Evolutionary conservation across 2,888 invertebrate genomes (phyloP).

Genomic region (Nemapogon koenigi): DNA sequence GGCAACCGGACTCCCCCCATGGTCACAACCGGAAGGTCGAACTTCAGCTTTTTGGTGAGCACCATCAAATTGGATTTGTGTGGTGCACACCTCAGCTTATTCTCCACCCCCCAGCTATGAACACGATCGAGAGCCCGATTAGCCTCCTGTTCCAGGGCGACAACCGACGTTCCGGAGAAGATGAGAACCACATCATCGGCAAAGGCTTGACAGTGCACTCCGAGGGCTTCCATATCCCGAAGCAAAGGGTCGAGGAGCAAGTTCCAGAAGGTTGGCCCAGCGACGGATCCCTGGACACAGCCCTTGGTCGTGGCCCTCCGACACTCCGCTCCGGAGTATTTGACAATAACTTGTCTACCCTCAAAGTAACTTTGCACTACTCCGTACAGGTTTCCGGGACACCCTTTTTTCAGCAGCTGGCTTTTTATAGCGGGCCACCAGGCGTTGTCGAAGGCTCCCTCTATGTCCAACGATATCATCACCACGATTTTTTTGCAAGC

Average conservation of each 20-base stretch:
- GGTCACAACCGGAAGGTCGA: not conserved
- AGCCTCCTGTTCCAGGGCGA: not conserved
- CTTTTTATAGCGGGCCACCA: not conserved
- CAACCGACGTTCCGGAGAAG: not conserved
- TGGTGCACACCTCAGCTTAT: not conserved
- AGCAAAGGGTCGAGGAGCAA: not conserved
- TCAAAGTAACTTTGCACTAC: not conserved
- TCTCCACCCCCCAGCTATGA: not conserved
- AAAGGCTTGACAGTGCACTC: not conserved
- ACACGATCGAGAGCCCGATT: not conserved
- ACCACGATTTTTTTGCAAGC: not conserved
- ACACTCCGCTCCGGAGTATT: not conserved
- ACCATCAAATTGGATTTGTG: not conserved
- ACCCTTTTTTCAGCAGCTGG: not conserved
- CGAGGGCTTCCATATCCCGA: not conserved
- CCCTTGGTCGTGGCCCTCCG: not conserved
- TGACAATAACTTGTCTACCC: not conserved
- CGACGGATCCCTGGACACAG: constrained; percentile 5
- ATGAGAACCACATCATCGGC: not conserved
- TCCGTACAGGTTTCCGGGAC: not conserved
- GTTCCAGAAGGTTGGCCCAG: constrained; percentile 7
- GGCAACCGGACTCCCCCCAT: not conserved
- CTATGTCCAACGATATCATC: not conserved
- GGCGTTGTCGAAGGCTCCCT: not conserved
- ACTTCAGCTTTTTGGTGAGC: not conserved